Base-by-base conservation (phyloP, 2,113 vertebrate genomes). In the Pogonocichla stellata region DNA sequence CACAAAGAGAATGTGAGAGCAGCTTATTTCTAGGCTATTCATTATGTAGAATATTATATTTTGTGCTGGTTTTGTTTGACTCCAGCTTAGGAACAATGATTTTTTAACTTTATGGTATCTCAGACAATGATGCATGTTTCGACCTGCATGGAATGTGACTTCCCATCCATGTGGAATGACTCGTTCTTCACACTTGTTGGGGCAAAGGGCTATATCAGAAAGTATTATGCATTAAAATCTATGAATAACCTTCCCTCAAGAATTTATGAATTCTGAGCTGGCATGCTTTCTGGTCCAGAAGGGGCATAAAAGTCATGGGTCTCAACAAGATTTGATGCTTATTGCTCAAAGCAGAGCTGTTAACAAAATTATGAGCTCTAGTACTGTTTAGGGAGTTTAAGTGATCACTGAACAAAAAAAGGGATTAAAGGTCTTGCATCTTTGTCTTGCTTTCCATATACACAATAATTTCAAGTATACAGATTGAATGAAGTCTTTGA, bases 91-190 rank as follows among this genome's bases (percentile, higher is more conserved):
- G 25, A 94, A 53, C 84, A 86, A 74, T 56, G 38, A 23, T 7
- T 65, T 83, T 92, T 65, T 51, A 69, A 54, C 72, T 94, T 72
- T 23, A 54, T 4, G 0, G 36, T 89, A 57, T 93, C 64, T 90
- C 72, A 12, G 53, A 43, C 60, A 67, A 62, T 31, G 33, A 45
- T 83, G 57, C 82, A 0, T 94, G 96, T 50, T 90, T 93, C 28
- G 15, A 8, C 90, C 61, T 96, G 95, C 28, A 23, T 84, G 82
- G 90, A 96, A 90, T 92, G 93, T 86, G 61, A 48, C 57, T 96
- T 93, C 42, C 28, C 65, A 34, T 83, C 65, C 45, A 4, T 42
- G 67, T 18, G 10, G 47, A 70, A n/a, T 94, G 94, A 93, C 60
- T 96, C 24, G 90, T 73, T 81, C 80, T 71, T 81, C 77, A 57